Conservation (phyloP, 2,888 invertebrate species). For the Liopterus haemorrhoidalis region DNA sequence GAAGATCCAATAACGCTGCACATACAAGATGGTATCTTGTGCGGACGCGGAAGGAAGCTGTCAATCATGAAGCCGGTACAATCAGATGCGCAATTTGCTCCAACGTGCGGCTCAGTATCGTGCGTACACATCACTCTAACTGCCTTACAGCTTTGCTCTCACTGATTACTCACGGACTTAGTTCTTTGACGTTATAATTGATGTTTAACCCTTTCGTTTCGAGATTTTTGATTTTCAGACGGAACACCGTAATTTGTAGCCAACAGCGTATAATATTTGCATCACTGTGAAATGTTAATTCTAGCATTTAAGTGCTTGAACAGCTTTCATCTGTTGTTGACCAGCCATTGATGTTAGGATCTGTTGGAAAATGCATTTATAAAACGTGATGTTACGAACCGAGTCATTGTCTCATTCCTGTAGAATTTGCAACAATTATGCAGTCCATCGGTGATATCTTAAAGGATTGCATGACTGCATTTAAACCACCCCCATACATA, state of each 20-base stretch:
- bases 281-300: conserved; percentile 41
- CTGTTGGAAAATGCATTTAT: not conserved
- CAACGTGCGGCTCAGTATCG: no score
- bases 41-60: conserved; percentile 20
- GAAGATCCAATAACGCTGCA: no score
- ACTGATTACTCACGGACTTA: conserved; percentile 36
- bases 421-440: conserved; percentile 12
- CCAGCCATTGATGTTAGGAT: not conserved
- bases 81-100: conserved; percentile 5
- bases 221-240: conserved; percentile 40
- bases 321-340: not conserved
- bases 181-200: conserved; percentile 42
- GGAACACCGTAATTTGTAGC: conserved; percentile 44
- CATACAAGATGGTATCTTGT: no score
- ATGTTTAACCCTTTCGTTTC: conserved; percentile 35
- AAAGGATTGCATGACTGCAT: not conserved
- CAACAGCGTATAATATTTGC: conserved; percentile 43
- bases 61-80: conserved; percentile 16
- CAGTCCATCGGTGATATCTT: not conserved
- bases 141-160: conserved; percentile 9
- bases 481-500: not conserved
- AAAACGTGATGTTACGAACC: conserved; percentile 7
- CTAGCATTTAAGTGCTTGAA: conserved; percentile 9
- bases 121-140: conserved; percentile 9
- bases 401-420: no score